phyloP scores from a whole-genome alignment of 2,888 invertebrate species.

The Dicycla oo region DNA sequence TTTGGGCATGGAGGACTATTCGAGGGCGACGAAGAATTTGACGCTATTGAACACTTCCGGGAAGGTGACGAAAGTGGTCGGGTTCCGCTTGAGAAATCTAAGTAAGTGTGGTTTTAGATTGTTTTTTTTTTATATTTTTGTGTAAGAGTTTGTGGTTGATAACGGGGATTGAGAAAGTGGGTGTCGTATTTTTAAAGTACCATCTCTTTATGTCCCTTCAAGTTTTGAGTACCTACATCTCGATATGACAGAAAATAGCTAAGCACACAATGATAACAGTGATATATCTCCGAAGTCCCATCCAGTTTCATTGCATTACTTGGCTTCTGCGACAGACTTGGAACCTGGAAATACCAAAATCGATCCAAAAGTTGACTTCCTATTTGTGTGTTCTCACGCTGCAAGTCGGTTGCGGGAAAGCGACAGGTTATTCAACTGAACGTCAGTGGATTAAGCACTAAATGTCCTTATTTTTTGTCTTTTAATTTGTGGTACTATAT shows the following conservation, averaged over 20 bases:
- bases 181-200: background rate
- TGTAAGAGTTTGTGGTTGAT: constrained; percentile 11
- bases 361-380: background rate
- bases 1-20: constrained; percentile 79
- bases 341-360: background rate
- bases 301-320: background rate
- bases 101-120: constrained; percentile 77
- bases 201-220: background rate
- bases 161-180: constrained; percentile 24
- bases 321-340: background rate
- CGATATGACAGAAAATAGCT: background rate
- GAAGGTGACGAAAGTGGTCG: constrained; percentile 83
- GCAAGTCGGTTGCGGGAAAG: background rate
- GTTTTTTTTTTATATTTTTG: constrained; percentile 38
- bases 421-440: background rate
- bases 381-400: background rate
- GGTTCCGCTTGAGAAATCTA: constrained; percentile 83
- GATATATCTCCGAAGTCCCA: background rate
- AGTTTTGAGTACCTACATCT: background rate
- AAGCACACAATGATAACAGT: background rate
- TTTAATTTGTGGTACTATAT: background rate
- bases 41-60: constrained; percentile 84
- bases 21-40: constrained; percentile 81
- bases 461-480: background rate
- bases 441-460: no score